phyloP scores from a whole-genome alignment of 2,113 vertebrate species.

The Epinephelus moara region DNA sequence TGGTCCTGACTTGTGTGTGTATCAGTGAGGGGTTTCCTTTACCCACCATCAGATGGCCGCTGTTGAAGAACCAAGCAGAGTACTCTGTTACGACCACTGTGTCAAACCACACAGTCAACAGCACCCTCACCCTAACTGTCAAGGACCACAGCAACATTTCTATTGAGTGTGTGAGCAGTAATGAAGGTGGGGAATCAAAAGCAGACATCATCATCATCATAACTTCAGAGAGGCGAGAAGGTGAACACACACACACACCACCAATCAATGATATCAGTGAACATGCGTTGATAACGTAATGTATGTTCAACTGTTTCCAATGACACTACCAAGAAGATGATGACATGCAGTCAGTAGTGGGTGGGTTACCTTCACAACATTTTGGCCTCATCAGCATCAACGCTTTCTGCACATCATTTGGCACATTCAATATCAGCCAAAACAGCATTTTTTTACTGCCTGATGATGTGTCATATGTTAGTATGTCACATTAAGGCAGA shows the following conservation, averaged over 20 bases:
- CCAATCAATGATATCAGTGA: not conserved
- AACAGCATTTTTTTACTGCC: too few relatives aligned
- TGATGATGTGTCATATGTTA: too few relatives aligned
- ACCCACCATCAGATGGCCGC: conserved; percentile 56
- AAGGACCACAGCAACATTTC: fast-evolving
- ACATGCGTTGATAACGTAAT: not conserved
- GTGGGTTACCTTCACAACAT: too few relatives aligned
- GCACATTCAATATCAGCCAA: too few relatives aligned
- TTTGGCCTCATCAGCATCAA: too few relatives aligned
- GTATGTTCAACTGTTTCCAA: not conserved
- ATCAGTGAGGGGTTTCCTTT: conserved; percentile 49
- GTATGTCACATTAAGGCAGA: too few relatives aligned
- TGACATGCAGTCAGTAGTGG: too few relatives aligned
- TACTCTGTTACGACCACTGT: conserved; percentile 11
- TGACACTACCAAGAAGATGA: too few relatives aligned
- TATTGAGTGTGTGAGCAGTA: conserved; percentile 35
- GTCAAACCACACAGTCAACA: conserved; percentile 30
- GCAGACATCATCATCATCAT: not conserved
- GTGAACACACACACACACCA: not conserved
- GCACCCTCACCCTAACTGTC: conserved; percentile 3
- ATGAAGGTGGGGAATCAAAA: fast-evolving
- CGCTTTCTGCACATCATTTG: too few relatives aligned
- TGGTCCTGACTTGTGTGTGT: conserved; percentile 62
- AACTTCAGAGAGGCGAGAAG: not conserved
- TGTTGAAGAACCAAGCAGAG: not conserved